These are phyloP conservation scores for Hypotaenidia okinawae DNA, from an alignment of 2,797 vertebrate genomes.

Conservation along the genomic window DNA sequence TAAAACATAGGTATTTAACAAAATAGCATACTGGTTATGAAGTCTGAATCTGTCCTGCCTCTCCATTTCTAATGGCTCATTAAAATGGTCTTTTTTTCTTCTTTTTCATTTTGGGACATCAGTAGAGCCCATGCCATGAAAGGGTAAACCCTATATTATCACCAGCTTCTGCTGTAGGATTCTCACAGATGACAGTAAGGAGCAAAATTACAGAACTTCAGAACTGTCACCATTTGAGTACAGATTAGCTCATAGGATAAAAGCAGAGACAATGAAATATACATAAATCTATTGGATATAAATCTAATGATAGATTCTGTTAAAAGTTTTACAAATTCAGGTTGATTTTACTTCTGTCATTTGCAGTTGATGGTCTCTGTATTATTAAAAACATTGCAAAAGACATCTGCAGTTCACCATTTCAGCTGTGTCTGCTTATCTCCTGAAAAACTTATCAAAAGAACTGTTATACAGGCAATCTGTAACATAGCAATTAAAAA, in stretches of 20 bases:
- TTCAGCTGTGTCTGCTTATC: neutral
- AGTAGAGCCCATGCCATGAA: neutral
- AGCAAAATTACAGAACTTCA: neutral
- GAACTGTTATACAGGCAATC: neutral
- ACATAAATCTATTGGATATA: neutral
- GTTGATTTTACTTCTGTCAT: neutral
- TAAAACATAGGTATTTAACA: neutral
- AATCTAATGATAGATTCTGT: neutral
- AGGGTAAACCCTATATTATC: neutral
- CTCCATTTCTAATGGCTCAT: neutral
- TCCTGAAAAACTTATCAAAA: neutral
- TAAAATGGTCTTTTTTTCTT: neutral
- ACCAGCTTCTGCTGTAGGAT: neutral
- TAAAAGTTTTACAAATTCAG: neutral
- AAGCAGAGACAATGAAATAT: neutral
- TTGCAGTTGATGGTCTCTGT: neutral
- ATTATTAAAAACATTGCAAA: neutral
- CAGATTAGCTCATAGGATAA: neutral
- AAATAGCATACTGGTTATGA: neutral
- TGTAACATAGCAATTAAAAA: neutral
- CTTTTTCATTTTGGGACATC: neutral
- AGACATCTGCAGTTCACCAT: neutral
- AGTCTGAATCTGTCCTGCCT: neutral
- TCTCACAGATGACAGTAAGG: neutral
- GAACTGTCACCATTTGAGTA: neutral